Conservation (phyloP, 2,888 invertebrate species). For the Clostera curtula region DNA sequence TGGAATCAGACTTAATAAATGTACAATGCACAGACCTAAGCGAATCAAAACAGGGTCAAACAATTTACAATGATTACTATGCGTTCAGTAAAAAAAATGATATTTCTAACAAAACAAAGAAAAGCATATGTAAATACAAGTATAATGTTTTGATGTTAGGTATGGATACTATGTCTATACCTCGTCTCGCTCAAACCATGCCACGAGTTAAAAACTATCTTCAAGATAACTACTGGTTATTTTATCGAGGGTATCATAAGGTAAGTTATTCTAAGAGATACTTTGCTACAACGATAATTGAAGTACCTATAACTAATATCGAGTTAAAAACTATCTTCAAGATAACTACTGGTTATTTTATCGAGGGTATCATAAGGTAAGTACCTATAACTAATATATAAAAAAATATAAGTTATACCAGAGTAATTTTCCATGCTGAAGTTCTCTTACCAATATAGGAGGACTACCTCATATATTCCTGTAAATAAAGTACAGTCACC, state of each 20-base stretch:
- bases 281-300: neutral
- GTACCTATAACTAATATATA: conserved; percentile 2
- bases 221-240: conserved; percentile 78
- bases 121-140: conserved; percentile 5
- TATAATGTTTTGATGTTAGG: conserved; percentile 83
- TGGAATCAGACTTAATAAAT: too few relatives aligned
- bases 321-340: conserved; percentile 78
- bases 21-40: too few relatives aligned
- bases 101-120: conserved; percentile 1
- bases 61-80: conserved; percentile 2
- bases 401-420: too few relatives aligned
- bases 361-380: conserved; percentile 80
- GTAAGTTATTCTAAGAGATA: conserved; percentile 28
- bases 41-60: too few relatives aligned
- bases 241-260: conserved; percentile 82
- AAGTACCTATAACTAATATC: conserved; percentile 12
- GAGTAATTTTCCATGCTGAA: too few relatives aligned
- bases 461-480: too few relatives aligned
- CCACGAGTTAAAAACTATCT: conserved; percentile 81
- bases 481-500: too few relatives aligned
- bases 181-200: conserved; percentile 84
- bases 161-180: conserved; percentile 87
- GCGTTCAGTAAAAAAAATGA: conserved; percentile 35
- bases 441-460: too few relatives aligned
- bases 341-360: conserved; percentile 81